Percentiles rank a stretch among this genome's conserved stretches.
Conservation (phyloP, 1,140 invertebrate genomes). For the Schlechtendalia chinensis region DNA sequence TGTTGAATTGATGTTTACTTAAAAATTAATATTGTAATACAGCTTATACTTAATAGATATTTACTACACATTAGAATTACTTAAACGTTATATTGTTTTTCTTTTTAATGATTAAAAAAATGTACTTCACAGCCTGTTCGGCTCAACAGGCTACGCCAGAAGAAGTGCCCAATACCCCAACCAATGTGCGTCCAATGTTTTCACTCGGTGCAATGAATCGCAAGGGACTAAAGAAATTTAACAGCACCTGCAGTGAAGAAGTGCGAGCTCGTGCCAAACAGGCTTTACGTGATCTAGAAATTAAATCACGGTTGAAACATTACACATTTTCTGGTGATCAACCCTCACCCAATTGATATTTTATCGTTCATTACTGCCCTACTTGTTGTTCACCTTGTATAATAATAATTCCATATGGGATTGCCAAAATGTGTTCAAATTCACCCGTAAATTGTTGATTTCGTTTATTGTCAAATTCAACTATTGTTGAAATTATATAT, state of each 20-base stretch:
- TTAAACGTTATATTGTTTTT: too few species aligned
- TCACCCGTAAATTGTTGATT: constrained; percentile 13
- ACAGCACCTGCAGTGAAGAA: constrained; percentile 44
- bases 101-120: too few species aligned
- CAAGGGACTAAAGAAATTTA: constrained; percentile 37
- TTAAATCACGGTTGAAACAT: constrained; percentile 43
- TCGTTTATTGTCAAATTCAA: constrained; percentile 8
- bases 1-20: background rate
- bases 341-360: constrained; percentile 8
- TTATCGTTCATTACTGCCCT: background rate
- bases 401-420: constrained; percentile 16
- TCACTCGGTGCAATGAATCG: constrained; percentile 31
- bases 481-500: constrained; percentile 12
- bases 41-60: too few species aligned
- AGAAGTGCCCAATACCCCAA: background rate
- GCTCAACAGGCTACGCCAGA: constrained; percentile 10
- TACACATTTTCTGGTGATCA: constrained; percentile 39
- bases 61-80: too few species aligned
- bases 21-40: too few species aligned
- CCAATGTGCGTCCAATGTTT: constrained; percentile 31
- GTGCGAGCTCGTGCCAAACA: constrained; percentile 39
- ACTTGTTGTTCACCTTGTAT: constrained; percentile 3
- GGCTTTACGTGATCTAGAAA: constrained; percentile 39
- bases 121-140: background rate
- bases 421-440: constrained; percentile 47